Evolutionary conservation across 35 echinoderm and acorn worm genomes (phyloP).

Genomic region (Ophioderma brevispina): DNA sequence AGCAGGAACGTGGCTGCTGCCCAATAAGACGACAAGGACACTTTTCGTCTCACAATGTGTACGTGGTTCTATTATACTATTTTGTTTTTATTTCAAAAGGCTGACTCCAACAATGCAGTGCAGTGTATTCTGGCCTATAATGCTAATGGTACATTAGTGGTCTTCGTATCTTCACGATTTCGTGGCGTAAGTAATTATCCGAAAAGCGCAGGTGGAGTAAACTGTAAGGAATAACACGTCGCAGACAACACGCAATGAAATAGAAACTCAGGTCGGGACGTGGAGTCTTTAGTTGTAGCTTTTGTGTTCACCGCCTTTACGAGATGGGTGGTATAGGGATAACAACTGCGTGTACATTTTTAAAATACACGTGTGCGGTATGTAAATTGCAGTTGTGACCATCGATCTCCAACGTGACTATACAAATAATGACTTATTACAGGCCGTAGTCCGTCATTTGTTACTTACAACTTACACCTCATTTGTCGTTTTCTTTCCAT

Average conservation of each 20-base stretch:
- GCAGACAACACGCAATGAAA: neutral
- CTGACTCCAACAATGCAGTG: too few species aligned
- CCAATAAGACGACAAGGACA: neutral
- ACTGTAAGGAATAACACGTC: neutral
- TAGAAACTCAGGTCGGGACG: neutral
- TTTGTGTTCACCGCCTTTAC: neutral
- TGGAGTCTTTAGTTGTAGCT: neutral
- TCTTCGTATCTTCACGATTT: neutral
- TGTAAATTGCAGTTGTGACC: neutral
- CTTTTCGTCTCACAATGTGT: too few species aligned
- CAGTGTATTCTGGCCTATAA: too few species aligned
- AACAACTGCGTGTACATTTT: neutral
- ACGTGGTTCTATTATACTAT: too few species aligned
- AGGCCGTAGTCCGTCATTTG: too few species aligned
- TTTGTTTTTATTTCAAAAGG: too few species aligned
- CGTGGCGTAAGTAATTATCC: neutral
- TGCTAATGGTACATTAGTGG: too few species aligned
- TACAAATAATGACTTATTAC: too few species aligned
- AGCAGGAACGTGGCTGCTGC: neutral
- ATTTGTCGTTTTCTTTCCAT: too few species aligned
- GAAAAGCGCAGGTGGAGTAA: neutral
- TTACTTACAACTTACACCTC: too few species aligned
- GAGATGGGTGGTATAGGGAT: neutral
- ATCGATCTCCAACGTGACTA: neutral
- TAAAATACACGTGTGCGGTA: neutral